Base-by-base conservation (phyloP, 1,140 invertebrate genomes). In the Oryctes rhinoceros region DNA sequence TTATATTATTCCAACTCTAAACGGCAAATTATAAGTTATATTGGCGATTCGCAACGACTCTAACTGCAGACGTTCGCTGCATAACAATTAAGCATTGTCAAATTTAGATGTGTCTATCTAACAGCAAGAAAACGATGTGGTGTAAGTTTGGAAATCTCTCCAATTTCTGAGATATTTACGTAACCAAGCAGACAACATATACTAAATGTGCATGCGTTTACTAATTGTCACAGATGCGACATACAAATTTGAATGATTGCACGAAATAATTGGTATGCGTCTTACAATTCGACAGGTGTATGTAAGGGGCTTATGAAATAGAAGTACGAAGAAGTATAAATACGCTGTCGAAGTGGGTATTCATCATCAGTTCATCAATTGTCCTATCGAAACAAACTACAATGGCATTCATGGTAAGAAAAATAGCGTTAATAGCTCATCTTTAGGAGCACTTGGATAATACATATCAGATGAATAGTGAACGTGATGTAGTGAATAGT, bases 401-500 rank as follows among this genome's bases (percentile, higher is more conserved):
- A 44, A 78, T 78, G 77, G 77, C 77, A 49, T 53, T 53, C 49
- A 78, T 20, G 77, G 77, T 78, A 78, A 78, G 49, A 78, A 59
- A 44, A 76, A 49, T 76, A 49, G 37, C 18, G 75, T 44, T 20
- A 44, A 11, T 11, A 44, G 18, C 18, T 76, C 13, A 76, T 11
- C 37, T 13, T 35, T 74, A 7, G 37, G 67, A 13, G 24, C 5
- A 71, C 2, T 37, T 30, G 65, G 20, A 37, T 71, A 37, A 71
- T 18, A 20, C 13, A 30, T 2, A 30, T 30, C 24, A 5, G 7
- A 18, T 67, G 18, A 67, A 24, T 7, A 71, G 65, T 37, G 65
- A 71, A 7, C 35, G 24, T 71, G 65, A 9, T 35, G 7, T 30
- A 35, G 65, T 71, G 20, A 10, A 30, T 10, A 71, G 20, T 15